Base-by-base conservation (phyloP, 2,888 invertebrate genomes). In the Argyra leucocephala region DNA sequence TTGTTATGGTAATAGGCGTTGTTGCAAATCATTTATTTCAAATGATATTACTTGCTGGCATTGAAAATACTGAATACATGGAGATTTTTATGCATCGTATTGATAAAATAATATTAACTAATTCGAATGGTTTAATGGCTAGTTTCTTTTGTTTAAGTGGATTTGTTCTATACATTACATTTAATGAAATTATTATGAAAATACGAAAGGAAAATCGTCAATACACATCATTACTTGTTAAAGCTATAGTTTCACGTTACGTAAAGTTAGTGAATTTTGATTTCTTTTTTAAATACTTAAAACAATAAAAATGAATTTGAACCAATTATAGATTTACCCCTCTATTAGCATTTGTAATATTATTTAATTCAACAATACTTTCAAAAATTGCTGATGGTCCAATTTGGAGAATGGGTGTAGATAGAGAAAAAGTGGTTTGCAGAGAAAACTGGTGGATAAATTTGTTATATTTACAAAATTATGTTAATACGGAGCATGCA, bases 81-180 rank as follows among this genome's bases (percentile, higher is more conserved):
- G 77, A 77, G 57, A 71, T 72, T 63, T 70, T 69, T 22, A 69
- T 73, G 0, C 68, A 72, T 57, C 70, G 67, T 57, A 65, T 73
- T 6, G 73, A 71, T 66, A 66, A 71, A 1, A 70, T 73, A 0
- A 64, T 77, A 15, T 67, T 82, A 1, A 71, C 83, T 66, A 84
- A 84, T 74, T 81, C 83, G 0, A 81, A 80, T 0, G 73, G 82
- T 1, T 78, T 82, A 75, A 77, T 85, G 69, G 84, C 84, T 68
- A 80, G 81, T 0, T 84, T 83, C 76, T 82, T 85, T 73, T 80
- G 82, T 0, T 81, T 85, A 69, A 83, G 84, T 1, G 83, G 82
- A 0, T 84, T 84, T 74, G 74, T 85, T 21, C 79, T 82, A 1
- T 74, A 72, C 63, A 68, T 75, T 3, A 74, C 73, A 63, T 74